Evolutionary conservation across 2,797 vertebrate species (phyloP).

Genomic region (Crocodylus rhombifer): DNA sequence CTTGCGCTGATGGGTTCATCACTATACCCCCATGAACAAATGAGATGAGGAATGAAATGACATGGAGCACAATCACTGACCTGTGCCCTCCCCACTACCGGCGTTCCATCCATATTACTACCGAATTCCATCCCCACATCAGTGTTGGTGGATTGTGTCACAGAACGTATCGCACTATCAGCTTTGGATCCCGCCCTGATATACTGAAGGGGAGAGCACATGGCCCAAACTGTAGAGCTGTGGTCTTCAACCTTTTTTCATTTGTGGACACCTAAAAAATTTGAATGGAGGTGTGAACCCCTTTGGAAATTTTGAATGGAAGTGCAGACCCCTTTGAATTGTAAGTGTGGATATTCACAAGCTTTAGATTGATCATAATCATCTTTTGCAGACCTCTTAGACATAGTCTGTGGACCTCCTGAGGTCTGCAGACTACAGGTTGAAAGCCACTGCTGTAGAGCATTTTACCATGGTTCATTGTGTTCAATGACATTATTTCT

Average conservation of each 20-base stretch:
- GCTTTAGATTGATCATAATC: too few relatives aligned
- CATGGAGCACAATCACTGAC: neutral
- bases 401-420: too few relatives aligned
- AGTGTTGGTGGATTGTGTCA: neutral
- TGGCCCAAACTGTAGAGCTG: neutral
- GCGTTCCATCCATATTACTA: neutral
- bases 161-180: neutral
- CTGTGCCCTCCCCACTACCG: constrained; percentile 1
- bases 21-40: constrained; percentile 1
- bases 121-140: neutral
- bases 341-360: too few relatives aligned
- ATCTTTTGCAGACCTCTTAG: too few relatives aligned
- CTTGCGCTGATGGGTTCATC: constrained; percentile 31
- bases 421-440: too few relatives aligned
- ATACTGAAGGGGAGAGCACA: neutral
- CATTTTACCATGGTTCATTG: neutral
- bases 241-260: too few relatives aligned
- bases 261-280: too few relatives aligned
- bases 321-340: too few relatives aligned
- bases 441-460: neutral
- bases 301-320: too few relatives aligned
- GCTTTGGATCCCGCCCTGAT: neutral
- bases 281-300: too few relatives aligned
- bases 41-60: neutral
- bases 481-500: accelerated